These are phyloP conservation scores for Erpobdella octoculata DNA, from an alignment of 2,888 invertebrate genomes.

Conservation along the genomic window DNA sequence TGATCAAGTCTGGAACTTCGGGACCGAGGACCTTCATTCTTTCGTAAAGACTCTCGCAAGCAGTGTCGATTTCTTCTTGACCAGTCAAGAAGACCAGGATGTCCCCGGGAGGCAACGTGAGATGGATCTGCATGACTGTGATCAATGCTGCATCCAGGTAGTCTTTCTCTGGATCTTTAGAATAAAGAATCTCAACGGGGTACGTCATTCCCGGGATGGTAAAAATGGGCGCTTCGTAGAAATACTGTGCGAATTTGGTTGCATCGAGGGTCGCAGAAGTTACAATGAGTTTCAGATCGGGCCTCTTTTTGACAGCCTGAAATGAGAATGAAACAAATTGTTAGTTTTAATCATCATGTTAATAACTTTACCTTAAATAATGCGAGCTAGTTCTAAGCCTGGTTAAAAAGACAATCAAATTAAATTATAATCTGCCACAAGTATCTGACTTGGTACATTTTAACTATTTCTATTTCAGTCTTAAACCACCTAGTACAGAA, in stretches of 20 bases:
- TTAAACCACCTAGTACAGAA: too few species aligned
- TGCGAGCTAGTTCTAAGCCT: too few species aligned
- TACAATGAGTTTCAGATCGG: slow-evolving; percentile 91
- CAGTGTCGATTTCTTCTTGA: slow-evolving; percentile 97
- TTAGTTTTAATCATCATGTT: too few species aligned
- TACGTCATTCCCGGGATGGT: slow-evolving; percentile 94
- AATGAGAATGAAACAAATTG: too few species aligned
- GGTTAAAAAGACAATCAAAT: too few species aligned
- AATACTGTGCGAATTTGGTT: slow-evolving; percentile 97
- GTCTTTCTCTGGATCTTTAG: slow-evolving; percentile 96
- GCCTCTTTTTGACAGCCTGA: slow-evolving; percentile 85
- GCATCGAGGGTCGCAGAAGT: slow-evolving; percentile 97
- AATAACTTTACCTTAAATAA: too few species aligned
- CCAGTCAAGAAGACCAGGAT: slow-evolving; percentile 54
- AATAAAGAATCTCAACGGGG: slow-evolving; percentile 93
- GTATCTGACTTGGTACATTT: too few species aligned
- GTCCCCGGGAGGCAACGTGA: slow-evolving; percentile 79
- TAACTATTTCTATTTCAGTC: too few species aligned
- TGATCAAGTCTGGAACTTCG: slow-evolving; percentile 88
- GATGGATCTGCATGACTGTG: slow-evolving; percentile 97
- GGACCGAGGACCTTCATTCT: slow-evolving; percentile 94
- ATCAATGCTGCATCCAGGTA: slow-evolving; percentile 94
- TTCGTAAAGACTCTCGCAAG: slow-evolving; percentile 94
- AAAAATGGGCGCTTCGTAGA: slow-evolving; percentile 94
- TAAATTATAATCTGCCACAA: too few species aligned